Conservation (phyloP, 2,113 vertebrate species). For the Zosterops japonicus region DNA sequence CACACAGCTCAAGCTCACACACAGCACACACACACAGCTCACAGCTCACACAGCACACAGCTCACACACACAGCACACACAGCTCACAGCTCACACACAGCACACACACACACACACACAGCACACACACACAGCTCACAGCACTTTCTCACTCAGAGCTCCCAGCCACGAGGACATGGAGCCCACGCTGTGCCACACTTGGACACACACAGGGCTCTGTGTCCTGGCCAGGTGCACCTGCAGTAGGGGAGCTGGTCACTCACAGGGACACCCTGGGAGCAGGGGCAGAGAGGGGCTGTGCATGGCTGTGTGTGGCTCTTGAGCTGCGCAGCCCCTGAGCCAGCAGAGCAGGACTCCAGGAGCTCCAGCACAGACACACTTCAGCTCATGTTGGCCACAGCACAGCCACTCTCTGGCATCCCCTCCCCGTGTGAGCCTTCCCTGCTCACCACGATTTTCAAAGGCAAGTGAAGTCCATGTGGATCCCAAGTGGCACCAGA, state of each 20-base stretch:
- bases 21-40: neutral
- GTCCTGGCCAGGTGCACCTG: rapidly evolving
- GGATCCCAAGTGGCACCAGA: rapidly evolving
- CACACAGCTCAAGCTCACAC: too few relatives aligned
- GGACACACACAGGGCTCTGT: neutral
- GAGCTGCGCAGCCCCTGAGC: too few relatives aligned
- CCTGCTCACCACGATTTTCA: rapidly evolving
- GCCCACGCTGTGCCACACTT: rapidly evolving
- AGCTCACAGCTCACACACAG: neutral
- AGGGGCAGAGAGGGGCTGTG: neutral
- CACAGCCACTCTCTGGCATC: rapidly evolving
- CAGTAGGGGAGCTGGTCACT: rapidly evolving
- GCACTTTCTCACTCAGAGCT: neutral
- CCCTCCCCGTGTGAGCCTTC: neutral
- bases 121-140: neutral
- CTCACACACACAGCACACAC: neutral
- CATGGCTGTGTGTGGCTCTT: too few relatives aligned
- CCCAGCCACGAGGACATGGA: neutral
- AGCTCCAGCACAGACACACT: neutral
- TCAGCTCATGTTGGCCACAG: rapidly evolving
- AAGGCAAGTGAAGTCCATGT: neutral
- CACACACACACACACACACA: neutral
- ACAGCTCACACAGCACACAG: too few relatives aligned
- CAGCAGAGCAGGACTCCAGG: rapidly evolving
- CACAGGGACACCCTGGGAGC: too few relatives aligned